phyloP scores from a whole-genome alignment of 1,140 invertebrate species.

The Apis dorsata region DNA sequence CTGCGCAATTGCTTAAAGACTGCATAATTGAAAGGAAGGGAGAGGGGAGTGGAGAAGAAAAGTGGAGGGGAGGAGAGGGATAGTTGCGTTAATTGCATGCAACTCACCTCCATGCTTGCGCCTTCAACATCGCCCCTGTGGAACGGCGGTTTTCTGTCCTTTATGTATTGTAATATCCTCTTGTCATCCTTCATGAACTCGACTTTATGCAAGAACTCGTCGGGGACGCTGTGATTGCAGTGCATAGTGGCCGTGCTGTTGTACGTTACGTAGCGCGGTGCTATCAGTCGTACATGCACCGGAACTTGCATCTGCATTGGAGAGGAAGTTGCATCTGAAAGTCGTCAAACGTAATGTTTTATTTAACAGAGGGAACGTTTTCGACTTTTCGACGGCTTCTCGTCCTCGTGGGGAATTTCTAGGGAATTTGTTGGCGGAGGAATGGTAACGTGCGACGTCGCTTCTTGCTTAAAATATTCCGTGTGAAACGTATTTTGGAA shows the following conservation, averaged over 20 bases:
- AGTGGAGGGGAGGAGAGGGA: too few relatives aligned
- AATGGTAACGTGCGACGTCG: too few relatives aligned
- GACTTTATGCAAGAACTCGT: slow-evolving; percentile 78
- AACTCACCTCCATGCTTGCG: slow-evolving; percentile 87
- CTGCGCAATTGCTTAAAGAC: slow-evolving; percentile 20
- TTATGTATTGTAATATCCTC: slow-evolving; percentile 90
- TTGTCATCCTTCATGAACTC: slow-evolving; percentile 87
- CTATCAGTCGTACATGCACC: slow-evolving; percentile 74
- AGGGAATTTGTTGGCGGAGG: not conserved
- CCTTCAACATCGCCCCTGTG: slow-evolving; percentile 84
- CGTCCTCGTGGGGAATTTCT: not conserved
- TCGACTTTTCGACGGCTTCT: not conserved
- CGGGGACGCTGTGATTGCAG: slow-evolving; percentile 78
- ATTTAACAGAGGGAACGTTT: not conserved
- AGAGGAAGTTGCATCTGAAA: slow-evolving; percentile 72
- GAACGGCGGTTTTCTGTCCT: slow-evolving; percentile 87
- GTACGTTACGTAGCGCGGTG: slow-evolving; percentile 78
- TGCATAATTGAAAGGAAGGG: slow-evolving; percentile 8
- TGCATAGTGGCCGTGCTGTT: slow-evolving; percentile 74
- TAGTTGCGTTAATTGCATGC: slow-evolving; percentile 6
- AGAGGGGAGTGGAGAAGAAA: too few relatives aligned
- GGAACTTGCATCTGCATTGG: slow-evolving; percentile 70
- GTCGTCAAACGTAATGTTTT: slow-evolving; percentile 24
- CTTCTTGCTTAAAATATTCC: too few relatives aligned
- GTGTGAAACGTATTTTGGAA: too few relatives aligned